Evolutionary conservation across 2,113 vertebrate species (phyloP).

Genomic region (Anarhynchus alexandrinus): DNA sequence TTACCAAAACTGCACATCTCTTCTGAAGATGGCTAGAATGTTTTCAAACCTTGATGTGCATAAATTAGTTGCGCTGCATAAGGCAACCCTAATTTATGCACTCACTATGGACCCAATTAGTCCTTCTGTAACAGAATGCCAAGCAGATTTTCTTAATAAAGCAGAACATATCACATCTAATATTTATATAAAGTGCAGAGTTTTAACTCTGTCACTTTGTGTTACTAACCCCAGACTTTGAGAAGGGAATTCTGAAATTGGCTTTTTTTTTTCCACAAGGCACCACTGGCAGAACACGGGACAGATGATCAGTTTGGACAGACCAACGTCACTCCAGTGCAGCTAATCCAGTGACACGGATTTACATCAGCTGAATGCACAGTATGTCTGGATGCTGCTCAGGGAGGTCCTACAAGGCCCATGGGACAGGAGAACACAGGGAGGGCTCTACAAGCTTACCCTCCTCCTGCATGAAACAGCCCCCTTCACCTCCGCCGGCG

Average conservation of each 20-base stretch:
- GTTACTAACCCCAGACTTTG: neutral
- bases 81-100: conserved; percentile 25
- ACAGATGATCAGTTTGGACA: neutral
- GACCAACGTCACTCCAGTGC: neutral
- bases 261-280: neutral
- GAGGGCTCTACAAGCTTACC: neutral
- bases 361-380: neutral
- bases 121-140: neutral
- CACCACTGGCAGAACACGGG: neutral
- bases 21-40: neutral
- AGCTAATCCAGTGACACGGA: neutral
- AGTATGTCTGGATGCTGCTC: neutral
- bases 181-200: neutral
- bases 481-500: neutral
- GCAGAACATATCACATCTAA: conserved; percentile 2
- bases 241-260: neutral
- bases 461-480: neutral
- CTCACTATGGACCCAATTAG: conserved; percentile 26
- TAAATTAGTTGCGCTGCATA: conserved; percentile 22
- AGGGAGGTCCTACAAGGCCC: neutral
- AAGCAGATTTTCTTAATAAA: conserved; percentile 27
- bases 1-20: neutral
- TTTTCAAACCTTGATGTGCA: neutral
- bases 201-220: conserved; percentile 1
- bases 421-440: accelerated